Conservation (phyloP, 2,113 vertebrate species). For the cattle (Bos taurus) region DNA sequence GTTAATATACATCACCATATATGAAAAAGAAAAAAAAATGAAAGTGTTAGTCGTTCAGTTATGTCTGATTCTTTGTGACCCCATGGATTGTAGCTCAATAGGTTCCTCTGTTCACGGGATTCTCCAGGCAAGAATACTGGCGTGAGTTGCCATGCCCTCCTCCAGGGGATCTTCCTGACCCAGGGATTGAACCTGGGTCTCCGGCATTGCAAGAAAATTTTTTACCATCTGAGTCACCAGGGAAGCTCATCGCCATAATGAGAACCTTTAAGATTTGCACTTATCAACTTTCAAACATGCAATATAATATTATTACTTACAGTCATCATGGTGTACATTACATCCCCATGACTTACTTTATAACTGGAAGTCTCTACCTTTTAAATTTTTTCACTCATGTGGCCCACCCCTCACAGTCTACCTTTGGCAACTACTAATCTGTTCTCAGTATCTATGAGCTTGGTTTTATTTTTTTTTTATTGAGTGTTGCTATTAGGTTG, state of each 20-base stretch:
- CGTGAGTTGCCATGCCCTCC: neutral
- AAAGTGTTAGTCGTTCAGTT: neutral
- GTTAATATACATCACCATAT: neutral
- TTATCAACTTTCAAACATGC: neutral
- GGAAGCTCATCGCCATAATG: neutral
- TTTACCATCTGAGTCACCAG: neutral
- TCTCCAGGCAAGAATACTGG: neutral
- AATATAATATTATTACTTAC: neutral
- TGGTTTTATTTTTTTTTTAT: neutral
- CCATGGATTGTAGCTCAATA: neutral
- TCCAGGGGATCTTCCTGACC: neutral
- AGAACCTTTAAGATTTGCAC: neutral
- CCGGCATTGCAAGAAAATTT: neutral
- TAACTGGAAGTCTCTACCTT: neutral
- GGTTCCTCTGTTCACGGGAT: neutral
- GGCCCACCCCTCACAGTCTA: neutral
- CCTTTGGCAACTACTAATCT: neutral
- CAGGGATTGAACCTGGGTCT: neutral
- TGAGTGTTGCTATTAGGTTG: neutral
- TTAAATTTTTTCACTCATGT: neutral
- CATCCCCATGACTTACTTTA: neutral
- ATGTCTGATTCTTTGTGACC: neutral
- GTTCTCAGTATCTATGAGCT: neutral
- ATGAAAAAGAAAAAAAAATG: neutral
- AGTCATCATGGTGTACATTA: neutral